Percentiles rank a stretch among this genome's conserved stretches.
These are phyloP conservation scores for Abrostola tripartita DNA, from an alignment of 2,888 invertebrate genomes.

Conservation along the genomic window DNA sequence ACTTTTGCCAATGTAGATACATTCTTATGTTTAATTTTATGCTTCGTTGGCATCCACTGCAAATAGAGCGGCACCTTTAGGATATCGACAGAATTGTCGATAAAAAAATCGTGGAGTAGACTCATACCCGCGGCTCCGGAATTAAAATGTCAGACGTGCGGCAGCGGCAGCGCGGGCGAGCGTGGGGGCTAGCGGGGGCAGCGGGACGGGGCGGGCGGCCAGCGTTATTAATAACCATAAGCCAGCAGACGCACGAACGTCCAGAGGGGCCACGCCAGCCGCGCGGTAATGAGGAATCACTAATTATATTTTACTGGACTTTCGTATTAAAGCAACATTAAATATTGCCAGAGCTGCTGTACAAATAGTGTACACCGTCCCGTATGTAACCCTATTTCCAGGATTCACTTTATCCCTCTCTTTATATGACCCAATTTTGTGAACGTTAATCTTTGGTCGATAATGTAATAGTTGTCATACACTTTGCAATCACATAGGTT, in stretches of 20 bases:
- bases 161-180: constrained; percentile 81
- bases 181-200: constrained; percentile 73
- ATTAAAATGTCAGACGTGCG: constrained; percentile 88
- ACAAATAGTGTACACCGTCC: constrained; percentile 59
- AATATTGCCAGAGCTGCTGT: constrained; percentile 68
- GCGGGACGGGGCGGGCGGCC: constrained; percentile 72
- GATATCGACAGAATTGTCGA: constrained; percentile 82
- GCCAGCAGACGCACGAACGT: constrained; percentile 88
- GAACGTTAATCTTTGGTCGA: constrained; percentile 32
- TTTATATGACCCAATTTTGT: constrained; percentile 26
- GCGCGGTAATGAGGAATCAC: constrained; percentile 88
- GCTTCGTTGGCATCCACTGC: constrained; percentile 30
- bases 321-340: constrained; percentile 78
- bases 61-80: constrained; percentile 71
- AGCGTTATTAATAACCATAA: constrained; percentile 89
- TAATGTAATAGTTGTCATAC: constrained; percentile 46
- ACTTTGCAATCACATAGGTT: constrained; percentile 57
- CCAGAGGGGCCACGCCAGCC: constrained; percentile 86
- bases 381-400: constrained; percentile 46
- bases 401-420: constrained; percentile 18
- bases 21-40: constrained; percentile 8
- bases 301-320: constrained; percentile 89
- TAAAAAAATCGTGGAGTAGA: constrained; percentile 75
- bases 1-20: too few species aligned
- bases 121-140: constrained; percentile 81